Evolutionary conservation across 2,888 invertebrate species (phyloP), one percentile per base, ranked within the genome.

Genomic region (Agrotis clavis): DNA sequence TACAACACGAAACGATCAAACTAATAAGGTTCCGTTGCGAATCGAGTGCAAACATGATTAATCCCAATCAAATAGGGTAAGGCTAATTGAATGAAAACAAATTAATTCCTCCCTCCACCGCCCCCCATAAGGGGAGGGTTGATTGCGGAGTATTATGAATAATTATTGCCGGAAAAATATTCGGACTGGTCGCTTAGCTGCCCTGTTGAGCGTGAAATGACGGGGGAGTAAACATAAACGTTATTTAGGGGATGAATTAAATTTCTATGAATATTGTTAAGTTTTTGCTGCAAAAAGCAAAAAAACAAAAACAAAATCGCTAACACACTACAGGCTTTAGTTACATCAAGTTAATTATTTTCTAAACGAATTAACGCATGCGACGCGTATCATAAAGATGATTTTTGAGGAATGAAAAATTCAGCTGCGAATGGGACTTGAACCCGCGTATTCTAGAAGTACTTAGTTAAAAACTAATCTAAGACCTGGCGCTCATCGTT

Each of bases 71-170:
- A 86, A 84, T 79, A 79, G 79, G 75, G 75, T 69, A 67, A n/a
- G 68, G 73, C 74, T 85, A 86, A 87, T 88, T 88, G 73, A 85
- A 88, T 86, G 86, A 87, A 81, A 86, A 87, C 86, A 85, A 86
- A 86, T 87, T 79, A 81, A 84, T 67, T 35, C n/a, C 66, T 62
- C 66, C 19, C 74, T 48, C 61, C 16, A 14, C 21, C 16, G 41
- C 56, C 19, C 18, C 16, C 30, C 50, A 18, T 51, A 45, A 0
- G 41, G 14, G 14, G 60, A 64, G 60, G 53, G 68, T 63, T 78
- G 66, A 73, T 70, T 66, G 59, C 67, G 21, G 50, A 70, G 66
- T 74, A 74, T 72, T 81, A 72, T 82, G 78, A 82, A 82, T 80
- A 80, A 83, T 77, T 71, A 73, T 63, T 68, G 50, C 19, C 30